Conservation (phyloP, 2,113 vertebrate genomes). For the Cololabis saira region DNA sequence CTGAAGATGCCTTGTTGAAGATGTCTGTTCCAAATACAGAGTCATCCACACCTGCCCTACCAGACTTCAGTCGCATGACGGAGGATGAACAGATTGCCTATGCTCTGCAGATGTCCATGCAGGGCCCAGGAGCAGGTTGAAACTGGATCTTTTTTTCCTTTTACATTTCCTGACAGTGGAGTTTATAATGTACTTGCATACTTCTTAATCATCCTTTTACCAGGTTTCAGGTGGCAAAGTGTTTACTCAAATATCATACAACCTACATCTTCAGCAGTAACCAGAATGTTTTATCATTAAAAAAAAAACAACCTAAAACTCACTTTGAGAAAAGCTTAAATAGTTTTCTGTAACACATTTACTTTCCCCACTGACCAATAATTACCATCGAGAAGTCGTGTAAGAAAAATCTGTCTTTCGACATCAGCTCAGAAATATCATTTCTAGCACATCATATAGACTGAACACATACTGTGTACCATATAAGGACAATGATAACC, state of each 20-base stretch:
- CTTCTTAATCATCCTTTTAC: too few species aligned
- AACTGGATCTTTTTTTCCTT: not conserved
- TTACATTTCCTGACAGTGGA: not conserved
- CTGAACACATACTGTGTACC: too few species aligned
- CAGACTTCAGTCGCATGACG: constrained; percentile 96
- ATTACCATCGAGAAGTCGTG: too few species aligned
- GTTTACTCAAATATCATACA: not conserved
- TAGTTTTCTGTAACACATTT: too few species aligned
- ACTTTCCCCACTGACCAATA: too few species aligned
- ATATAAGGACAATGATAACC: too few species aligned
- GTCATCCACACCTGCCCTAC: constrained; percentile 84
- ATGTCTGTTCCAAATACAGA: constrained; percentile 92
- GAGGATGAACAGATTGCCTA: constrained; percentile 98
- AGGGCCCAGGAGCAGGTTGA: constrained; percentile 82
- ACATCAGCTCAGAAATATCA: too few species aligned
- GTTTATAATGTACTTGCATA: not conserved
- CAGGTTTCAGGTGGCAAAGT: too few species aligned
- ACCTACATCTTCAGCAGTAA: too few species aligned
- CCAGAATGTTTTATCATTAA: not conserved
- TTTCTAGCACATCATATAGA: too few species aligned
- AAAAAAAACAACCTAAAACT: not conserved
- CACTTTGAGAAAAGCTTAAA: not conserved
- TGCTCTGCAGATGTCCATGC: constrained; percentile 96
- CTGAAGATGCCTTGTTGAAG: constrained; percentile 91
- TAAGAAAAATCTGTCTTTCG: too few species aligned